Evolutionary conservation across 2,797 vertebrate genomes (phyloP), one percentile per base, ranked within the genome.

Genomic region (Leptatherina wallacei): DNA sequence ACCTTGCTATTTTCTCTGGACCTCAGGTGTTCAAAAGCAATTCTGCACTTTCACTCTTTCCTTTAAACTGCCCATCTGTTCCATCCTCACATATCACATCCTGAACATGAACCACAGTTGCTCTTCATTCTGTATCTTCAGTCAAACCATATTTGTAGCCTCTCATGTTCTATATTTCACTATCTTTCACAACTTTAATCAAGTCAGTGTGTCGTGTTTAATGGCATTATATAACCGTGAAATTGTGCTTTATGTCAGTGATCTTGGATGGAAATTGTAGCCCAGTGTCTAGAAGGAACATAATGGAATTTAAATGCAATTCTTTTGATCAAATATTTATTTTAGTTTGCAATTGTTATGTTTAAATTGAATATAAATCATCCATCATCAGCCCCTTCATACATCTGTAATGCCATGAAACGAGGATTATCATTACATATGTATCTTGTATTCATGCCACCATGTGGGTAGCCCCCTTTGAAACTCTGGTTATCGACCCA

Each of bases 141-240:
- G 62, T 81, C 35, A 69, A 65, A 66, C 49, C 10, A 40, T n/a
- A 60, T 16, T 60, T 61, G 58, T 33, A 49, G 42, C 61, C 42
- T 71, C 69, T 71, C 35, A 70, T 61, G 66, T 38, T 32, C 47
- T 24, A 6, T 38, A 47, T 54, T 59, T 27, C 27, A 61, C 70
- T 63, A 42, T 63, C 44, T 49, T 38, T 62, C 35, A 38, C 4
- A 10, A 8, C 30, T 30, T 61, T 4, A 2, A 8, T 64, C 42
- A 18, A 44, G 58, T 36, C 47, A 60, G 32, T 33, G 32, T 33
- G 72, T 35, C 56, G 60, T 79, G 64, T 84, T 71, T 78, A 86
- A 89, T 66, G 66, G 65, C 59, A 83, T 84, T 82, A 77, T 66
- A 71, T n/a, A 58, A 69, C 61, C 30, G 32, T 85, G 80, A 89